phyloP scores from a whole-genome alignment of 2,113 vertebrate genomes.

The Phoenicopterus ruber region DNA sequence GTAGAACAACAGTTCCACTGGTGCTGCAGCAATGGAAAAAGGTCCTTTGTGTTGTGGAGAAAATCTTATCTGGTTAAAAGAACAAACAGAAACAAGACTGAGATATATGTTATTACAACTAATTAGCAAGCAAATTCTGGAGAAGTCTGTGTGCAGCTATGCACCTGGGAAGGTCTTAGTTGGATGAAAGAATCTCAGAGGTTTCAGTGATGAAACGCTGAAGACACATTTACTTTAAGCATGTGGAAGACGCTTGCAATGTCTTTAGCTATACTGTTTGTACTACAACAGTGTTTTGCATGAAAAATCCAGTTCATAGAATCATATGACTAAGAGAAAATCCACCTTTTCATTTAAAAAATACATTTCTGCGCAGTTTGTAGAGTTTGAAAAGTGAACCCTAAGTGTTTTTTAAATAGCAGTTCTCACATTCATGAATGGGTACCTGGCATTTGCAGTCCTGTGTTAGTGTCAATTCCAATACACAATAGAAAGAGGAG shows the following conservation, averaged over 20 bases:
- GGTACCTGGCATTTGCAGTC: not conserved
- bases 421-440: not conserved
- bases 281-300: not conserved
- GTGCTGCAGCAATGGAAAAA: not conserved
- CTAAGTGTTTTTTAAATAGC: not conserved
- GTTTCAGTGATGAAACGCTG: not conserved
- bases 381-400: not conserved
- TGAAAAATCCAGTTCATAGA: not conserved
- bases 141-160: not conserved
- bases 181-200: not conserved
- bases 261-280: not conserved
- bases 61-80: not conserved
- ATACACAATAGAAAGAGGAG: not conserved
- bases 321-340: not conserved
- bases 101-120: not conserved
- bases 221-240: not conserved
- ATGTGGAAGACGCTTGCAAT: not conserved
- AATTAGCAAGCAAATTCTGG: not conserved
- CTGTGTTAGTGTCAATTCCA: not conserved
- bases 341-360: not conserved
- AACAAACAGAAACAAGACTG: not conserved
- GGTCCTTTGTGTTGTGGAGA: not conserved
- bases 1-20: not conserved
- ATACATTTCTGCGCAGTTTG: not conserved
- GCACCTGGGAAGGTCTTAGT: not conserved